Conservation (phyloP, 2,797 vertebrate genomes). For the Chanos chanos region DNA sequence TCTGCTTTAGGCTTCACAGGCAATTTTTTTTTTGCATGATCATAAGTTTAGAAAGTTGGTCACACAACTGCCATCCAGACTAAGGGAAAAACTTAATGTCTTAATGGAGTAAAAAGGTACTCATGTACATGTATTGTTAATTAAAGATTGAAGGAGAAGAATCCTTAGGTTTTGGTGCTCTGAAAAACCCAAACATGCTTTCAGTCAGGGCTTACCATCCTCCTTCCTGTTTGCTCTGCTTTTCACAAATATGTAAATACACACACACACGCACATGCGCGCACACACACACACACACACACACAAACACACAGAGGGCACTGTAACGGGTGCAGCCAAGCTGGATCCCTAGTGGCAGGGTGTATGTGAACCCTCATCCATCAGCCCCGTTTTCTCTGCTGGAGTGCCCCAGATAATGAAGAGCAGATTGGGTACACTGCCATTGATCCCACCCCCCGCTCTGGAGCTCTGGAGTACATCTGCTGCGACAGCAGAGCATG, state of each 20-base stretch:
- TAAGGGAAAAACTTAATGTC: too few relatives aligned
- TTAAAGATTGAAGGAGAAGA: too few relatives aligned
- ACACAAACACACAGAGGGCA: neutral
- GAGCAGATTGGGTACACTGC: neutral
- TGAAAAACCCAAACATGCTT: too few relatives aligned
- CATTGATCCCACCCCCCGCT: neutral
- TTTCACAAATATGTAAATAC: neutral
- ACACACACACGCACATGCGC: neutral
- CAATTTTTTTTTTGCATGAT: too few relatives aligned
- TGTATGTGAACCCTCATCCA: neutral
- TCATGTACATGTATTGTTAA: too few relatives aligned
- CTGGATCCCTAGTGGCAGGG: neutral
- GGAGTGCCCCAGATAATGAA: slow-evolving; percentile 1
- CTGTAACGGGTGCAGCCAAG: neutral
- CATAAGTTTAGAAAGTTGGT: too few relatives aligned
- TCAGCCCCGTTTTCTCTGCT: slow-evolving; percentile 7
- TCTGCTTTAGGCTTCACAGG: too few relatives aligned
- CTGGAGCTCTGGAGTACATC: neutral
- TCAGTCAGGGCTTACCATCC: too few relatives aligned
- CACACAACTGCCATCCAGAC: too few relatives aligned
- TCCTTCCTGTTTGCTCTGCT: too few relatives aligned
- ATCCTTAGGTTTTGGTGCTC: too few relatives aligned
- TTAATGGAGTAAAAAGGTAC: too few relatives aligned
- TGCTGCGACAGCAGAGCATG: neutral
- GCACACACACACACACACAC: neutral